A percentile compares a stretch with the other conserved stretches of the same genome.
phyloP scores from a whole-genome alignment of 2,888 invertebrate species.

The Hypsopygia costalis region DNA sequence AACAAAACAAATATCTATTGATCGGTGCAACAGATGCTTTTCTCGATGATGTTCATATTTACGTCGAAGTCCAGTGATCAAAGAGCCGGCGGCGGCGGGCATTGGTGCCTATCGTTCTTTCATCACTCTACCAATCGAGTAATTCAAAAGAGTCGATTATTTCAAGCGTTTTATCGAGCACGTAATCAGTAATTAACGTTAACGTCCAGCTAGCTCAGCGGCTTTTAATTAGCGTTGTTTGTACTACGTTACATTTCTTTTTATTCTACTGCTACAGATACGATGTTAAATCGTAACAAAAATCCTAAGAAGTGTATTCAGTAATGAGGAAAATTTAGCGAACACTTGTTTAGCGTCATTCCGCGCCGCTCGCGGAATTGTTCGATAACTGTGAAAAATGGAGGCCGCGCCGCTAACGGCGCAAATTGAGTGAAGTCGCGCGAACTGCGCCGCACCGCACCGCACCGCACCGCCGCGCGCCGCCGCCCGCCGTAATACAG shows the following conservation, averaged over 20 bases:
- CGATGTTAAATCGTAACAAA: conserved; percentile 7
- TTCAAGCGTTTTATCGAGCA: conserved; percentile 2
- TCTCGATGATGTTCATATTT: no score
- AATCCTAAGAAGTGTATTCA: conserved; percentile 12
- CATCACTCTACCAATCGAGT: conserved; percentile 5
- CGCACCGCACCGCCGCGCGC: background rate
- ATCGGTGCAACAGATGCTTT: no score
- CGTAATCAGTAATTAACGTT: conserved; percentile 1
- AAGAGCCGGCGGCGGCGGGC: conserved; percentile 1
- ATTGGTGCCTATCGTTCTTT: conserved; percentile 6
- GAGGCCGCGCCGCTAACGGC: conserved; percentile 57
- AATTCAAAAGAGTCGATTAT: conserved; percentile 8
- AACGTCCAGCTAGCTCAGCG: no score
- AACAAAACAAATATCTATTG: no score
- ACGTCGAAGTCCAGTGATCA: no score
- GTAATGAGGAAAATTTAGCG: conserved; percentile 35
- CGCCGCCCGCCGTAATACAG: background rate
- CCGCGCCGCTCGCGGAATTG: conserved; percentile 39
- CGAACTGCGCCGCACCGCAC: conserved; percentile 12
- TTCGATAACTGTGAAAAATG: conserved; percentile 73
- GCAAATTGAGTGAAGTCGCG: conserved; percentile 69
- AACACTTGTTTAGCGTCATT: conserved; percentile 60
- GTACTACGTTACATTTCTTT: background rate
- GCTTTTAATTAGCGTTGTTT: no score
- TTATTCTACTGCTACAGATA: no score